These are phyloP conservation scores for Drosophila kokeensis DNA, from an alignment of 2,888 invertebrate genomes.

Conservation along the genomic window DNA sequence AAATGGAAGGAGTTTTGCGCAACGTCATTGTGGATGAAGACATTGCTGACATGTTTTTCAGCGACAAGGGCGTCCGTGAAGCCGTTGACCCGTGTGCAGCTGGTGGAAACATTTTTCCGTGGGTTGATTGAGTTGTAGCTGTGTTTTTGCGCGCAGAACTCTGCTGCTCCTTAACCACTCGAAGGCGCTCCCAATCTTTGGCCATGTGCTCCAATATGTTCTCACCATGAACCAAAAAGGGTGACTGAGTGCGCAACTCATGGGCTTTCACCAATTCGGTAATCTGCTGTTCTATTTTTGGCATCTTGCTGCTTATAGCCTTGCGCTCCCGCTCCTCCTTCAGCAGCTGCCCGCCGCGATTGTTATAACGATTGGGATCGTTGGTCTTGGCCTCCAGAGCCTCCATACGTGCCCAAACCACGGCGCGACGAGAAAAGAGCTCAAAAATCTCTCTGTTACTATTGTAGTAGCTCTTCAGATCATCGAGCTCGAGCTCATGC, in stretches of 20 bases:
- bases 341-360: conserved; percentile 94
- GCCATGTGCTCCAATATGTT: conserved; percentile 88
- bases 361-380: conserved; percentile 93
- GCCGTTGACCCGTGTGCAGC: conserved; percentile 26
- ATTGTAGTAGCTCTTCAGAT: conserved; percentile 88
- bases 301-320: conserved; percentile 89
- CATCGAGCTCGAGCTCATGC: conserved; percentile 92
- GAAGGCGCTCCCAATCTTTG: conserved; percentile 87
- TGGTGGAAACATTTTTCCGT: conserved; percentile 51
- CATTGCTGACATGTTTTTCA: conserved; percentile 63
- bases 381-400: conserved; percentile 91
- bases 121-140: conserved; percentile 23
- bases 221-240: conserved; percentile 88
- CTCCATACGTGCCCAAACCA: conserved; percentile 91
- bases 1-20: conserved; percentile 74
- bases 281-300: conserved; percentile 90
- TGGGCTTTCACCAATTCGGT: conserved; percentile 86
- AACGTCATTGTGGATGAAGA: conserved; percentile 64
- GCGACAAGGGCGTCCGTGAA: conserved; percentile 75
- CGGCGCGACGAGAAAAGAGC: conserved; percentile 88
- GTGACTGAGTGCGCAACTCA: conserved; percentile 86
- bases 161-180: conserved; percentile 76
- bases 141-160: conserved; percentile 85
- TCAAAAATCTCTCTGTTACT: conserved; percentile 89
- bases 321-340: conserved; percentile 95